Base-by-base conservation (phyloP, 2,797 vertebrate genomes). In the Sebastes trivittatus region DNA sequence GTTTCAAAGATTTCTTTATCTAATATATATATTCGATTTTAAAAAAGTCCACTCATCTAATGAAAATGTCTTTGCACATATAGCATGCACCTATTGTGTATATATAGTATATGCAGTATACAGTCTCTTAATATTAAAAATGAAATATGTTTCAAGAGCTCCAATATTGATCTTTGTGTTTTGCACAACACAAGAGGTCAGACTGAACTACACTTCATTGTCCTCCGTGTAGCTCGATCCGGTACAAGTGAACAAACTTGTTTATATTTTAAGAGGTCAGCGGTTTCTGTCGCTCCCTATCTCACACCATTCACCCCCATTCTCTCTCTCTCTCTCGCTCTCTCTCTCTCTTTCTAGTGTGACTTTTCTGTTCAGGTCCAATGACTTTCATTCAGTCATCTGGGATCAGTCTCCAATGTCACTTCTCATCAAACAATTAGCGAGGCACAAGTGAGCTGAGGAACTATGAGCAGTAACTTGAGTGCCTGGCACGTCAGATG, bases 391-490 rank as follows among this genome's bases (percentile, higher is more conserved):
- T 85, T 83, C 70, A 82, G 75, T 75, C 65, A 32, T 76, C 66
- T 54, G 54, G 77, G 87, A 81, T 82, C 63, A 34, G 81, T 81
- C 83, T 89, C 73, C 3, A 52, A 72, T 89, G 81, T 88, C 89
- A 66, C 73, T 22, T 84, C 82, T 80, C 82, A 85, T 38, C 81
- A 83, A 87, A 87, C 82, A 88, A 88, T 83, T 86, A 80, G 77
- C 32, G 2, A 20, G 65, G 80, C 75, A 77, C 52, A 63, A 54
- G 65, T 82, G 46, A 77, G 78, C 86, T 58, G 77, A 77, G 86
- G 80, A 82, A 80, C 77, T 77, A 86, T 54, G 29, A 85, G 77
- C 71, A 67, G 91, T 80, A 90, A 93, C 87, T 80, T 7, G 86
- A 92, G 87, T 78, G 55, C 5, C 60, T 63, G 75, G 38, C 77